Base-by-base conservation (phyloP, 2,797 vertebrate genomes). In the Pseudocheirus occidentalis region DNA sequence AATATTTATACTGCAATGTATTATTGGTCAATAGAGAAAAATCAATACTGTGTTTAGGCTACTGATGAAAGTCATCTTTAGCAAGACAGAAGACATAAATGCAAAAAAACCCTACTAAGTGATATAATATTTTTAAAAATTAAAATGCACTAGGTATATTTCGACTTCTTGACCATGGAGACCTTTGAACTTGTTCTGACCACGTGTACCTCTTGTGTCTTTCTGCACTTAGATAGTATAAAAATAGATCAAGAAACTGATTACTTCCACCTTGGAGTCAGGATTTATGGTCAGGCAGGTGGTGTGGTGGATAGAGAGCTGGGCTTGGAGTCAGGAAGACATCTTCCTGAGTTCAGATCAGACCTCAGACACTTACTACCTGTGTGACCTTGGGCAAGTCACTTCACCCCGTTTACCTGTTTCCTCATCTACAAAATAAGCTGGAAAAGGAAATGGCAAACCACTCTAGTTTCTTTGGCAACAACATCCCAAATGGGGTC, bases 21-120 rank as follows among this genome's bases (percentile, higher is more conserved):
- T 94, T 90, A 96, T 96, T 96, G 91, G 95, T 97, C 96, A 98
- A 97, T 98, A 98, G 95, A 97, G 95, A 97, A 97, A 98, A 97
- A 97, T 96, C 96, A 97, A 97, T 97, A 93, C 90, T 95, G 55
- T 14, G 28, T 53, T 95, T 95, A 87, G 55, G 14, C 94, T 97
- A 50, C 81, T 53, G 21, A 87, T 90, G 53, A 93, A 97, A 96
- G 92, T 50, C 40, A 27, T 24, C 73, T 87, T 87, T 87, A 87
- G 40, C 73, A 87, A 50, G 40, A 46, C 10, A 50, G 11, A 0
- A 53, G 29, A 53, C 13, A 90, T 13, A 90, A 90, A 55, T n/a
- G 31, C 29, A 31, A 53, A 55, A 90, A 55, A 56, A 57, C 18
- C 16, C 40, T 87, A 50, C 40, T 50, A 87, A 87, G 40, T 5